phyloP scores from a whole-genome alignment of 23 tunicate species.

The Trididemnum miniatum region DNA sequence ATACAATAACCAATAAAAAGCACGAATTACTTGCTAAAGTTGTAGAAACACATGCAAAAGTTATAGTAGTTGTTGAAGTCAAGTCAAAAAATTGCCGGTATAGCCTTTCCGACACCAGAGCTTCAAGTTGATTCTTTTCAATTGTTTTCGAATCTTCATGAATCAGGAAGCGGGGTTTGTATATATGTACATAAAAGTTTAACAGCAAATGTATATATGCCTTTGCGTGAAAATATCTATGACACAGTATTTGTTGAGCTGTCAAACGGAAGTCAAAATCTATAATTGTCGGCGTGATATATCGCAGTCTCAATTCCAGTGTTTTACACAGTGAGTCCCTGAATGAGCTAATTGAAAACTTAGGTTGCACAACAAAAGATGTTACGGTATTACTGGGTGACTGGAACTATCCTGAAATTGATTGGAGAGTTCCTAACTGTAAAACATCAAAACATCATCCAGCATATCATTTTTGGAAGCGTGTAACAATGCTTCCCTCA shows the following conservation, averaged over 20 bases:
- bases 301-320: background rate
- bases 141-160: background rate
- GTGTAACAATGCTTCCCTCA: background rate
- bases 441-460: background rate
- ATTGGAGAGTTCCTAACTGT: background rate
- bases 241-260: background rate
- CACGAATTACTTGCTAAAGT: background rate
- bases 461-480: background rate
- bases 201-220: background rate
- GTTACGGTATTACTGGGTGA: background rate
- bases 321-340: background rate
- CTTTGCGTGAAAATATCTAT: background rate
- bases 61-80: background rate
- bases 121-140: background rate
- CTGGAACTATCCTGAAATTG: background rate
- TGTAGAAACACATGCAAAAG: background rate
- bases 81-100: background rate
- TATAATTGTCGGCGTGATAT: background rate
- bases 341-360: background rate
- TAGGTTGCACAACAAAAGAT: background rate
- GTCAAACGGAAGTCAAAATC: background rate
- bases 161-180: background rate
- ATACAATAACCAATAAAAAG: background rate
- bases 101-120: background rate
- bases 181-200: background rate